Percentiles rank a stretch among this genome's conserved stretches.
These are phyloP conservation scores for Intellagama lesueurii DNA, from an alignment of 2,797 vertebrate species.

Conservation along the genomic window DNA sequence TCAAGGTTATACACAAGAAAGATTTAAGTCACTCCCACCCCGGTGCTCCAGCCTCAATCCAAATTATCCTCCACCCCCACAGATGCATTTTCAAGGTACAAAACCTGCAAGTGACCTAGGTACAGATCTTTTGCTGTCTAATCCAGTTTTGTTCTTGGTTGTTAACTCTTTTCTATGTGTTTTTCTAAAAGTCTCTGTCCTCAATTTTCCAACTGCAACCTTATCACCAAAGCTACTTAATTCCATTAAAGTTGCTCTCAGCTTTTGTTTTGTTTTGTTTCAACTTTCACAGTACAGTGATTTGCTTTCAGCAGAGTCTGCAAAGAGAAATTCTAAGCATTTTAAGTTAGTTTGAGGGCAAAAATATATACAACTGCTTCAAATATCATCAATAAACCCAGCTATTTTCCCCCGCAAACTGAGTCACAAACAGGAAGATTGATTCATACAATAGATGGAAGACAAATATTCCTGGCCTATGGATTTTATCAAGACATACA, in stretches of 20 bases:
- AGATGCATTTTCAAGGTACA: not conserved
- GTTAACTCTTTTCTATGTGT: not conserved
- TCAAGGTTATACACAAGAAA: not conserved
- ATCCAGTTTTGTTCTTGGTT: not conserved
- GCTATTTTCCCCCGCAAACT: constrained; percentile 9
- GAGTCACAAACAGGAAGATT: constrained; percentile 48
- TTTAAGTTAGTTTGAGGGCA: constrained; percentile 7
- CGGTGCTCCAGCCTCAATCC: too few species aligned
- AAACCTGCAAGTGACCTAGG: not conserved
- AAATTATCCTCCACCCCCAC: too few species aligned
- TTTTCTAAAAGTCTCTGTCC: not conserved
- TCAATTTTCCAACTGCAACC: constrained; percentile 36
- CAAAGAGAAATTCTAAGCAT: constrained; percentile 23
- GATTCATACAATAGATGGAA: constrained; percentile 41
- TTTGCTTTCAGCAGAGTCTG: constrained; percentile 54
- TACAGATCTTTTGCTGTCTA: not conserved
- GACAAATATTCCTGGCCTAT: constrained; percentile 48
- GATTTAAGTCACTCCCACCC: too few species aligned
- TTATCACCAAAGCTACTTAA: constrained; percentile 16
- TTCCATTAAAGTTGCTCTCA: constrained; percentile 37
- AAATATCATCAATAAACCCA: constrained; percentile 31
- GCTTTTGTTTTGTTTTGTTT: constrained; percentile 18
- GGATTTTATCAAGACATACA: constrained; percentile 60
- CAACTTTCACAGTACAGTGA: constrained; percentile 51
- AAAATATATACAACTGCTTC: constrained; percentile 38